Evolutionary conservation across 2,888 invertebrate genomes (phyloP).

Genomic region (Boloria selene): DNA sequence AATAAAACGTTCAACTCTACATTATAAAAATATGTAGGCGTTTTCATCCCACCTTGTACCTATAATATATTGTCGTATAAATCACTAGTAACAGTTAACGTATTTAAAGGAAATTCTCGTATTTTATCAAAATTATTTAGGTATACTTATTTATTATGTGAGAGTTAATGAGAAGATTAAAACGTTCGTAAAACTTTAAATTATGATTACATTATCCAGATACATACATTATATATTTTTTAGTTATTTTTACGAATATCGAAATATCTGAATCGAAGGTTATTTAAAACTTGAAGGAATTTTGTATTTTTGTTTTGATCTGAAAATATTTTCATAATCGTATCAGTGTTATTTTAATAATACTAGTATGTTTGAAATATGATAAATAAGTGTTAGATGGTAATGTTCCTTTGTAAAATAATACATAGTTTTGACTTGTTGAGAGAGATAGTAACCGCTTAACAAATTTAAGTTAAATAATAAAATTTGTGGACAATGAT

Average conservation of each 20-base stretch:
- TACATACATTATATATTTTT: not conserved
- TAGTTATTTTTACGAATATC: not conserved
- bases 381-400: slow-evolving; percentile 8
- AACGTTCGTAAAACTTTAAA: slow-evolving; percentile 5
- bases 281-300: slow-evolving; percentile 17
- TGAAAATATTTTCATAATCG: slow-evolving; percentile 15
- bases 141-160: not conserved
- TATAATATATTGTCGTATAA: too few species aligned
- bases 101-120: too few species aligned
- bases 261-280: not conserved
- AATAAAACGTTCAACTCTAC: too few species aligned
- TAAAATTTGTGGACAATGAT: too few species aligned
- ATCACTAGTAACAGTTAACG: too few species aligned
- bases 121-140: too few species aligned
- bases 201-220: slow-evolving; percentile 6
- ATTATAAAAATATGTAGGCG: too few species aligned
- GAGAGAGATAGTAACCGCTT: too few species aligned
- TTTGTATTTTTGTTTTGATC: slow-evolving; percentile 17
- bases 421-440: too few species aligned
- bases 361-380: slow-evolving; percentile 11
- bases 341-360: slow-evolving; percentile 5
- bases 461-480: too few species aligned
- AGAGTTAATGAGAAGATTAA: not conserved
- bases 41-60: too few species aligned
- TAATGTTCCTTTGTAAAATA: slow-evolving; percentile 11